Evolutionary conservation across 2,888 invertebrate species (phyloP).

Genomic region (Megalurothrips usitatus): DNA sequence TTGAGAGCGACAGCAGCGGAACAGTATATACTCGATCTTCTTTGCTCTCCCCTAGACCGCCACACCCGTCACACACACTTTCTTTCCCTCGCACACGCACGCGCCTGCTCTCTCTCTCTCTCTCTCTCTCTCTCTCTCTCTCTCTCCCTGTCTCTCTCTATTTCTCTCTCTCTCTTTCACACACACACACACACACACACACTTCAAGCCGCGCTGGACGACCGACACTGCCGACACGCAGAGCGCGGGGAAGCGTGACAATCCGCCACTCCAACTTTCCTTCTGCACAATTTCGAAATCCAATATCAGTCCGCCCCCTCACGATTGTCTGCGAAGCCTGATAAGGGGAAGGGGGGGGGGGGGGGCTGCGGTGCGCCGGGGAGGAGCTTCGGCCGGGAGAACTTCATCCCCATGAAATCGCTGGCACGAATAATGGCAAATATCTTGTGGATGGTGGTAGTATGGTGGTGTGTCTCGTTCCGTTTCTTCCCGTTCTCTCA

Average conservation of each 20-base stretch:
- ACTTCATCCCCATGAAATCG: not conserved
- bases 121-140: too few species aligned
- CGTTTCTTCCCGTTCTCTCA: not conserved
- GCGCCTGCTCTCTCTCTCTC: too few species aligned
- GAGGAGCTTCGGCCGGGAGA: not conserved
- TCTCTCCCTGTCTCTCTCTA: too few species aligned
- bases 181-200: not conserved
- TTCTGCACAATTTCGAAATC: constrained; percentile 13
- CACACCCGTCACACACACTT: too few species aligned
- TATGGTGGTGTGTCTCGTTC: not conserved
- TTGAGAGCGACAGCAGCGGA: too few species aligned
- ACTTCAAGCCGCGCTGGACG: not conserved
- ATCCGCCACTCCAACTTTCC: constrained; percentile 16
- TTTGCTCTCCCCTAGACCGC: too few species aligned
- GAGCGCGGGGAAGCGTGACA: not conserved
- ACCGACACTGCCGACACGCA: too few species aligned
- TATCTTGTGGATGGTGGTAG: not conserved
- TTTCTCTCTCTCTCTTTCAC: too few species aligned
- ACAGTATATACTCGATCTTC: too few species aligned
- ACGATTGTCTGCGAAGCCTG: constrained; percentile 11
- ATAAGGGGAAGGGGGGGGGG: not conserved
- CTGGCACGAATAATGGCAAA: constrained; percentile 11
- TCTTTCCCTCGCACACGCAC: too few species aligned
- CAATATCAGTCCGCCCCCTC: not conserved
- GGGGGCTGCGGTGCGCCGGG: not conserved